phyloP scores from a whole-genome alignment of 2,888 invertebrate species.

The Agonopterix alstromeriana region DNA sequence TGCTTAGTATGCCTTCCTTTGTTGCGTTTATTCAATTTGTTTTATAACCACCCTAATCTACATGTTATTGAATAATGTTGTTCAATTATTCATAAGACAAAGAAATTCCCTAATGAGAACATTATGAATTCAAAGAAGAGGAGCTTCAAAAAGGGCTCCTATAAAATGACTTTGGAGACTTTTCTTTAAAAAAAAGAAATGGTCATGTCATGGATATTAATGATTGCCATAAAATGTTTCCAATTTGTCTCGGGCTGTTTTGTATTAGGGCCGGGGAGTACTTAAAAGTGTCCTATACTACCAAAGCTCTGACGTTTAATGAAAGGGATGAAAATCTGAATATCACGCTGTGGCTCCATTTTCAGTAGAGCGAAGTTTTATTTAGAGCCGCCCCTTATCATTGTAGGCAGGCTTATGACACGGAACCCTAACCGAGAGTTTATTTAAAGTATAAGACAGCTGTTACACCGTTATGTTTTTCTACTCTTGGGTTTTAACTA shows the following conservation, averaged over 20 bases:
- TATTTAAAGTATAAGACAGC: neutral
- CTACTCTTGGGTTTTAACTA: no score
- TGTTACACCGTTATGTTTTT: no score
- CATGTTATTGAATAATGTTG: constrained; percentile 8
- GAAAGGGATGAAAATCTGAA: constrained; percentile 19
- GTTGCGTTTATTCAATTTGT: constrained; percentile 6
- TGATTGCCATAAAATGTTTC: no score
- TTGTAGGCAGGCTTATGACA: constrained; percentile 19
- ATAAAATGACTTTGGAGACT: no score
- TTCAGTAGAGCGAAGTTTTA: constrained; percentile 16
- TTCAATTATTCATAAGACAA: constrained; percentile 9
- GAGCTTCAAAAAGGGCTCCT: no score
- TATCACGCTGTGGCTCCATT: constrained; percentile 4
- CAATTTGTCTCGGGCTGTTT: constrained; percentile 5
- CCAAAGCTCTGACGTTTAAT: constrained; percentile 13
- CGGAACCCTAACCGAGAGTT: neutral
- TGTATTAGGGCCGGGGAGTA: no score
- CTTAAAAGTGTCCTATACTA: neutral
- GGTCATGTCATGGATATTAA: no score
- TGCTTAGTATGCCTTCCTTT: constrained; percentile 2
- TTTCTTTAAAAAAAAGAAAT: no score
- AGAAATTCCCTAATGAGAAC: constrained; percentile 1
- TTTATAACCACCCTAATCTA: constrained; percentile 6
- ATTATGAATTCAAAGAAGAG: constrained; percentile 4
- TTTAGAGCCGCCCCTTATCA: constrained; percentile 22